Conservation (phyloP, 1,140 invertebrate species). For the Protaetia brevitarsis region DNA sequence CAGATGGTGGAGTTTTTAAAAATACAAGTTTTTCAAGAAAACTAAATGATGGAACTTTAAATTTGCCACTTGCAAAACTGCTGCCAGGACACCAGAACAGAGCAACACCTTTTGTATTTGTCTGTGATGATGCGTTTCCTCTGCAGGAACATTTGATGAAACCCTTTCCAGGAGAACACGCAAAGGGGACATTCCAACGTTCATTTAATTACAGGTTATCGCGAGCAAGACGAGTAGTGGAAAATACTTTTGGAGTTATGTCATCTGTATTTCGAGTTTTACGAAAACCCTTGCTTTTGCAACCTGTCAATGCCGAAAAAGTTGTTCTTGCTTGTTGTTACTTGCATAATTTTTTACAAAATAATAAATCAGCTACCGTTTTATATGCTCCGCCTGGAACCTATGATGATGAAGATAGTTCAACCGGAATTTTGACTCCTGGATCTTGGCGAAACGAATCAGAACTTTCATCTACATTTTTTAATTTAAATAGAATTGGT, state of each 20-base stretch:
- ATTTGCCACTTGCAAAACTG: conserved; percentile 31
- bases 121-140: conserved; percentile 43
- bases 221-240: conserved; percentile 47
- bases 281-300: conserved; percentile 40
- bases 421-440: too few relatives aligned
- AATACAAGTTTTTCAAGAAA: conserved; percentile 33
- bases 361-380: too few relatives aligned
- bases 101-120: conserved; percentile 45
- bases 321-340: conserved; percentile 34
- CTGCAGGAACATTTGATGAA: conserved; percentile 49
- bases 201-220: conserved; percentile 48
- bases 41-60: not conserved
- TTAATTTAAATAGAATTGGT: too few relatives aligned
- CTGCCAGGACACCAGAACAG: conserved; percentile 35
- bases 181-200: conserved; percentile 40
- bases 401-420: too few relatives aligned
- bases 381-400: too few relatives aligned
- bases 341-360: conserved; percentile 28
- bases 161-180: conserved; percentile 47
- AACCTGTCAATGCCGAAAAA: conserved; percentile 35
- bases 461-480: too few relatives aligned
- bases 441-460: too few relatives aligned
- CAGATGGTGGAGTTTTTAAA: conserved; percentile 44
- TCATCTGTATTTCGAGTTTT: conserved; percentile 49
- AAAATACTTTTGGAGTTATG: conserved; percentile 57